Percentiles rank a stretch among this genome's conserved stretches.
Conservation (phyloP, 2,113 vertebrate genomes). For the Gadus chalcogrammus region DNA sequence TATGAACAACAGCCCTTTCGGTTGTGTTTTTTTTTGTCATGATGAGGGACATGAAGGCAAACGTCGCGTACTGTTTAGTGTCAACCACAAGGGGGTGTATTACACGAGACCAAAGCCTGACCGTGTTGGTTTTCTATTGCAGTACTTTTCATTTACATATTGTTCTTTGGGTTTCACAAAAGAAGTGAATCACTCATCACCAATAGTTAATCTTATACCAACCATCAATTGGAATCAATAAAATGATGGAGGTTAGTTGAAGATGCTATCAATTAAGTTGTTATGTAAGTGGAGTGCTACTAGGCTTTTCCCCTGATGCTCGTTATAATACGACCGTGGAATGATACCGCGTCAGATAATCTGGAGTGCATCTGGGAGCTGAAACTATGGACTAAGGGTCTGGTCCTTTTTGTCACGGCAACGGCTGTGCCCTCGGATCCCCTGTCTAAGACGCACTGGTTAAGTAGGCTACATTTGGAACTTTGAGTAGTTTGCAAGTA, state of each 20-base stretch:
- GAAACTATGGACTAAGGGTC: too few species aligned
- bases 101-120: too few species aligned
- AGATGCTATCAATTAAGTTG: background rate
- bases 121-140: background rate
- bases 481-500: too few species aligned
- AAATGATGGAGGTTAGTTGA: background rate
- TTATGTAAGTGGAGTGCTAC: slow-evolving; percentile 9
- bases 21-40: too few species aligned
- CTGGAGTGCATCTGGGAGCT: background rate
- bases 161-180: too few species aligned
- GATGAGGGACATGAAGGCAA: too few species aligned
- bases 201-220: background rate
- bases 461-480: background rate
- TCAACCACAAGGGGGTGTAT: background rate
- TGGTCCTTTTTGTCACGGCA: too few species aligned
- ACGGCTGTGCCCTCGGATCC: background rate
- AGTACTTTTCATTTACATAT: background rate
- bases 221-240: background rate
- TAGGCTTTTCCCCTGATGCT: slow-evolving; percentile 51
- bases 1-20: too few species aligned
- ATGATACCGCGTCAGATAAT: slow-evolving; percentile 35
- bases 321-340: slow-evolving; percentile 26
- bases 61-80: background rate
- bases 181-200: too few species aligned
- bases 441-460: background rate